Percentiles rank a stretch among this genome's conserved stretches.
Evolutionary conservation across 2,797 vertebrate genomes (phyloP).

Genomic region (Antennarius maculatus): DNA sequence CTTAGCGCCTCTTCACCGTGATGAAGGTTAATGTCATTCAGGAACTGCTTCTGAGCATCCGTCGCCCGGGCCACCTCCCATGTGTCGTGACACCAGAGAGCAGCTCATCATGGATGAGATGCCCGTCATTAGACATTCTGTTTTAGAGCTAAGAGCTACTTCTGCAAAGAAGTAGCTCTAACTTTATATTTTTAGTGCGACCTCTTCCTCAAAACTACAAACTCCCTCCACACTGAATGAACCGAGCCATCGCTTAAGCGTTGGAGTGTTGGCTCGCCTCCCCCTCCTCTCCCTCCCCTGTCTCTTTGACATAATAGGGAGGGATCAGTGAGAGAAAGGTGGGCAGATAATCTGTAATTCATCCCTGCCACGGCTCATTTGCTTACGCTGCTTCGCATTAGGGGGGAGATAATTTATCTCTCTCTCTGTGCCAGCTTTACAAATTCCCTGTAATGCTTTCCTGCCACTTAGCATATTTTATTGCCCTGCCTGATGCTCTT

Average conservation of each 20-base stretch:
- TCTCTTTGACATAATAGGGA: constrained; percentile 83
- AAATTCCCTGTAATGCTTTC: constrained; percentile 76
- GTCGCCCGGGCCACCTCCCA: constrained; percentile 16
- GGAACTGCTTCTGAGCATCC: constrained; percentile 67
- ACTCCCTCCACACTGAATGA: constrained; percentile 15
- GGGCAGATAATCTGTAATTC: constrained; percentile 84
- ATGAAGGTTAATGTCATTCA: constrained; percentile 83
- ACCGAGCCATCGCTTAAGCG: constrained; percentile 46
- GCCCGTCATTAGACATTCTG: constrained; percentile 61
- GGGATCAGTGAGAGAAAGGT: constrained; percentile 78
- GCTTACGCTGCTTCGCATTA: constrained; percentile 86
- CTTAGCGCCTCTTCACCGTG: constrained; percentile 80
- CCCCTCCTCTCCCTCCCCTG: constrained; percentile 35
- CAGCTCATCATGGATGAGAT: constrained; percentile 54
- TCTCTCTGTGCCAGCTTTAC: constrained; percentile 72
- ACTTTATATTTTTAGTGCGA: constrained; percentile 36
- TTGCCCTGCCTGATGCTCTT: constrained; percentile 77
- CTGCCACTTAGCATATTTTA: constrained; percentile 89
- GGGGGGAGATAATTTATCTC: constrained; percentile 84
- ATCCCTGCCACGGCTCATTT: constrained; percentile 87
- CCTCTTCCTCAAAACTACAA: constrained; percentile 23
- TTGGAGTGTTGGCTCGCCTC: constrained; percentile 36
- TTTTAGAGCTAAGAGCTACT: constrained; percentile 50
- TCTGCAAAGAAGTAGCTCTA: constrained; percentile 49
- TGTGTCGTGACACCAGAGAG: constrained; percentile 62